Percentiles rank a stretch among this genome's conserved stretches.
Evolutionary conservation across 1,140 invertebrate genomes (phyloP).

Genomic region (Drosophila arawakana): DNA sequence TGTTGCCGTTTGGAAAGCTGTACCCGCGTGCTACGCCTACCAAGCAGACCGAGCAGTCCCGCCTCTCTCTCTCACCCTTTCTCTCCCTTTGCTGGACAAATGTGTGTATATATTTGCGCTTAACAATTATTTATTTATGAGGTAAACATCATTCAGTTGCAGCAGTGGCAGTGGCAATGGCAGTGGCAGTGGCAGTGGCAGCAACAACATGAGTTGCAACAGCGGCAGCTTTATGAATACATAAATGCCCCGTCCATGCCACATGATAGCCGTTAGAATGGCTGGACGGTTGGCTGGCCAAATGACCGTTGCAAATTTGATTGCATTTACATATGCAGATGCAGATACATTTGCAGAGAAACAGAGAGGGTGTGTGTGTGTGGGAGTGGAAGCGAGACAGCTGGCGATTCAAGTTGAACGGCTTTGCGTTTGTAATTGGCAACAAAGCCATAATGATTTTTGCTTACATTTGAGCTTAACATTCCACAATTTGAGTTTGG

Average conservation of each 20-base stretch:
- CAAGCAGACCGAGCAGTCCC: not conserved
- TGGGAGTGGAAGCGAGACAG: not conserved
- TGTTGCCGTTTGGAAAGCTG: conserved; percentile 22
- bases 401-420: not conserved
- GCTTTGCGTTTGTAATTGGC: conserved; percentile 48
- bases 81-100: conserved; percentile 2
- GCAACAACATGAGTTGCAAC: conserved; percentile 8
- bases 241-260: conserved; percentile 58
- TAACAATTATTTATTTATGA: conserved; percentile 81
- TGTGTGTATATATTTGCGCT: conserved; percentile 70
- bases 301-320: conserved; percentile 80
- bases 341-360: conserved; percentile 33
- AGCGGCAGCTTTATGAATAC: conserved; percentile 68
- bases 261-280: conserved; percentile 76
- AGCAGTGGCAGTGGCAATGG: conserved; percentile 22
- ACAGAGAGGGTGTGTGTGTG: not conserved
- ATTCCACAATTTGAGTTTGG: conserved; percentile 30
- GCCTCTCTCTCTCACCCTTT: not conserved
- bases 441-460: conserved; percentile 56
- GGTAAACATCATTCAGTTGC: conserved; percentile 81
- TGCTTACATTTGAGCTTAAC: conserved; percentile 53
- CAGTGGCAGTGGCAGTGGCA: conserved; percentile 15
- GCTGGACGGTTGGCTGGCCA: conserved; percentile 65
- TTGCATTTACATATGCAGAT: conserved; percentile 79
- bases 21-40: conserved; percentile 4